These are phyloP conservation scores for Caenorhabditis auriculariae DNA, from an alignment of 2,888 invertebrate species.

Conservation along the genomic window DNA sequence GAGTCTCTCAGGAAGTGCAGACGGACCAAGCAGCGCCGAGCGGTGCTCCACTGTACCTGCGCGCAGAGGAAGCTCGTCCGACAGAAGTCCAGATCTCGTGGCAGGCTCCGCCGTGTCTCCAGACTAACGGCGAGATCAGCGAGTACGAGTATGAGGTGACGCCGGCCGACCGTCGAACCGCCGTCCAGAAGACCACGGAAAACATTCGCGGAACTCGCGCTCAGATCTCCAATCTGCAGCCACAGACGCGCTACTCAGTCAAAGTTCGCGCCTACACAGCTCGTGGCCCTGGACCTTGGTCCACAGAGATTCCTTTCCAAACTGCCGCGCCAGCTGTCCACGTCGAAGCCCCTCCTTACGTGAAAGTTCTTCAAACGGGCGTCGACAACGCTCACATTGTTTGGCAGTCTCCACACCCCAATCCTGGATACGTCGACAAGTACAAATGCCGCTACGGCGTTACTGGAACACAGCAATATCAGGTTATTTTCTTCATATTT, in stretches of 20 bases:
- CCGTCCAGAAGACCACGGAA: conserved; percentile 50
- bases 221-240: conserved; percentile 53
- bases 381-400: conserved; percentile 58
- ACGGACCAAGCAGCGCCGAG: conserved; percentile 59
- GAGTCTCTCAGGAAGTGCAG: conserved; percentile 53
- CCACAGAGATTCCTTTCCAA: conserved; percentile 54
- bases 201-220: conserved; percentile 56
- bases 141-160: conserved; percentile 63
- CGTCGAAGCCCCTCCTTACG: conserved; percentile 26
- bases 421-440: conserved; percentile 58
- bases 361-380: conserved; percentile 53
- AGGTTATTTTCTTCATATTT: conserved; percentile 6
- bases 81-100: conserved; percentile 51
- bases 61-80: conserved; percentile 48
- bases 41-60: conserved; percentile 56
- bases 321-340: conserved; percentile 38
- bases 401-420: conserved; percentile 59
- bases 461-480: conserved; percentile 46
- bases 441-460: conserved; percentile 59
- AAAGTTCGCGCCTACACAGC: conserved; percentile 61
- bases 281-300: conserved; percentile 63
- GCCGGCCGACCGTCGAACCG: conserved; percentile 46
- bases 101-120: conserved; percentile 63
- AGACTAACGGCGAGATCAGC: conserved; percentile 63
- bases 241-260: conserved; percentile 58